Base-by-base conservation (phyloP, 2,113 vertebrate species). In the Semicossyphus pulcher region DNA sequence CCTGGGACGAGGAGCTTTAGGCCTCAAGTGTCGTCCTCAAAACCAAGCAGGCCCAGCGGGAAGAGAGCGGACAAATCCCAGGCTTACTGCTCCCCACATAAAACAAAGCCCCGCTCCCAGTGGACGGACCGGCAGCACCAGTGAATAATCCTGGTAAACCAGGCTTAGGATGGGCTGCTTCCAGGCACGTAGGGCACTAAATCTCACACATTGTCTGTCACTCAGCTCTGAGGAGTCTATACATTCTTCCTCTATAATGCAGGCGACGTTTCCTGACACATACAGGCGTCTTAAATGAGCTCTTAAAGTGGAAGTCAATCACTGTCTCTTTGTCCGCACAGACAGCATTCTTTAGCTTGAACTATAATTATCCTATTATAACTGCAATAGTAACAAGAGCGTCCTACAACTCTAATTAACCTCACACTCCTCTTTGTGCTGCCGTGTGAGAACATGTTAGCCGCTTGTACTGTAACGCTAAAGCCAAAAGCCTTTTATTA, bases 71-170 rank as follows among this genome's bases (percentile, higher is more conserved):
- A 78, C 70, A 81, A 76, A 85, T 83, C 71, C 74, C 75, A 47
- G 66, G 41, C 7, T 82, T 21, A 69, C 34, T 29, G 36, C 47
- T 9, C 25, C 49, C 63, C 67, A 80, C 68, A 7, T 70, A 44
- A 65, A 86, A 75, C 64, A 72, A 73, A 66, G 39, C 58, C 59
- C 21, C 44, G 52, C 25, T 72, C 77, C 77, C 66, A 61, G 56
- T 11, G 64, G 72, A 77, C 75, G 34, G 26, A 39, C 5, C 47
- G 47, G 57, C 64, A 20, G 34, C 64, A 34, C 18, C 48, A 45
- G 49, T 10, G 26, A 51, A 44, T 61, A 76, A 79, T 75, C 80
- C 75, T 70, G 68, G 42, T 88, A 67, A 86, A 80, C 52, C 59
- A 45, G 65, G 45, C 39, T 81, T 25, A 42, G 61, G 63, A 41